Evolutionary conservation across 2,888 invertebrate genomes (phyloP), one percentile per base, ranked within the genome.

Genomic region (Andrena marginata): DNA sequence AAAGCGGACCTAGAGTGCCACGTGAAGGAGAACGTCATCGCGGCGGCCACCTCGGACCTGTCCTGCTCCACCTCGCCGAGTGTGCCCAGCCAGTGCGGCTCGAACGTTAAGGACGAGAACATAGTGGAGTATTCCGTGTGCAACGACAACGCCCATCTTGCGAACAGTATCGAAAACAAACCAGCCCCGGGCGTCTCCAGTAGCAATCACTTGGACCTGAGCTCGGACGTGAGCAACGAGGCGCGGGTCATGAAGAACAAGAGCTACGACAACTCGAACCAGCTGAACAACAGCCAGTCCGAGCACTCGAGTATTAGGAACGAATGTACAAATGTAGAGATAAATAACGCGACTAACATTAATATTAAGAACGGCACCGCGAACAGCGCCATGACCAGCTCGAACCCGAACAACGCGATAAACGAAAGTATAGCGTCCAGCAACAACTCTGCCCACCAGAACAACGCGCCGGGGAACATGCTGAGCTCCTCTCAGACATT

Each of bases 1-100:
- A 97, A 97, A 89, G 97, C 97, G 0, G 96, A 97, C 91, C 93
- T 97, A 42, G 97, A 97, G 92, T 96, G 96, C 65, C 96, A 96
- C 85, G 97, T 96, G 89, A 97, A 97, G 89, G 96, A 97, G 90
- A 95, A 95, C 35, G 85, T 88, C 0, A 91, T 89, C 7, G 85
- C 89, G 0, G 88, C 86, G 49, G 86, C 86, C 72, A 92, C 90
- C 20, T 92, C 88, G 31, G 91, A 89, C 73, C 83, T 90, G 75
- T 91, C 90, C 10, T 85, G 89, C 23, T 85, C 85, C 6, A 86
- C 84, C 13, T 86, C 89, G 4, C 88, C 89, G 0, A 92, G 89
- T 51, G 88, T 90, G 6, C 90, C 92, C 16, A 87, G 90, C 74
- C 91, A 91, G n/a, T 90, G 89, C 67, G 81, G 82, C 71, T 84